Conservation (phyloP, 2,888 invertebrate genomes). For the Phaonia tiefii region DNA sequence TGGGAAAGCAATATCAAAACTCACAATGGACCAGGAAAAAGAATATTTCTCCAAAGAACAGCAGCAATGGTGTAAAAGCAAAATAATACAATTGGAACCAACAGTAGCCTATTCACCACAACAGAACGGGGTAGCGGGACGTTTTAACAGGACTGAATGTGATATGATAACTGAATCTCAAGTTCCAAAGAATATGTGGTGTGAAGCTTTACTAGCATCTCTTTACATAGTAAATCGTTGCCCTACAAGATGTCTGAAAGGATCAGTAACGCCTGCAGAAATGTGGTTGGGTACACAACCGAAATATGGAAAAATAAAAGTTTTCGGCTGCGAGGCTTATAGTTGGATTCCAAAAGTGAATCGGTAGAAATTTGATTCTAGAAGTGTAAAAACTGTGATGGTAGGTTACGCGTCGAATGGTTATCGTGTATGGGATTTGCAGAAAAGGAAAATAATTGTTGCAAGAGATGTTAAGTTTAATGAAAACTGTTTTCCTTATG, state of each 20-base stretch:
- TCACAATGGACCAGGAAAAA: conserved; percentile 18
- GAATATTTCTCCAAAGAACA: conserved; percentile 5
- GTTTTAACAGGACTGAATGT: not conserved
- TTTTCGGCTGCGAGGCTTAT: conserved; percentile 2
- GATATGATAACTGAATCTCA: conserved; percentile 8
- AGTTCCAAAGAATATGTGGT: conserved; percentile 13
- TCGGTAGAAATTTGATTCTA: not conserved
- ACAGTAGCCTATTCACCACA: not conserved
- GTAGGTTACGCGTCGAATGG: not conserved
- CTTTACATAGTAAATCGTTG: conserved; percentile 6
- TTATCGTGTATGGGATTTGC: not conserved
- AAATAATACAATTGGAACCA: not conserved
- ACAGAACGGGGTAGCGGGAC: not conserved
- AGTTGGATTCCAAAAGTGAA: not conserved
- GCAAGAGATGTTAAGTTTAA: not conserved
- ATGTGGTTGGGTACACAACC: conserved; percentile 1
- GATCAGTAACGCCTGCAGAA: not conserved
- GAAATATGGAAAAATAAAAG: conserved; percentile 6
- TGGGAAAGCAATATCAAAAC: conserved; percentile 2
- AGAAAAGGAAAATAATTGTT: not conserved
- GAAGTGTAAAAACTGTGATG: not conserved
- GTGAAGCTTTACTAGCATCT: not conserved
- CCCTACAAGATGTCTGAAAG: not conserved
- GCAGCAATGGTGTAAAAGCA: not conserved
- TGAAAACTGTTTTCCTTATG: not conserved